phyloP scores from a whole-genome alignment of 2,797 vertebrate species.

The Aplochiton taeniatus region DNA sequence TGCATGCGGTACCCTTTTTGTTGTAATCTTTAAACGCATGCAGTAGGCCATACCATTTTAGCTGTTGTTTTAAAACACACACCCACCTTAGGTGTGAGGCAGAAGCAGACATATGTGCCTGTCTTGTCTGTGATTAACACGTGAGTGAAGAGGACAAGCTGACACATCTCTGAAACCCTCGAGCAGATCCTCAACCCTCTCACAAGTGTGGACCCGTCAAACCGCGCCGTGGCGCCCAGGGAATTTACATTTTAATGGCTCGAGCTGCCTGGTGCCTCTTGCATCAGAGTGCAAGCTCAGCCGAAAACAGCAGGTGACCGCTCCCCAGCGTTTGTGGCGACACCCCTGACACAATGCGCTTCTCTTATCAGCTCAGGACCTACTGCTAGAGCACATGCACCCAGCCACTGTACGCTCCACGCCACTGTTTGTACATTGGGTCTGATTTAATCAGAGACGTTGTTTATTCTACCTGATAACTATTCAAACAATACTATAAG shows the following conservation, averaged over 20 bases:
- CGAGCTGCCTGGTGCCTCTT: conserved; percentile 37
- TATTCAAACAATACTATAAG: too few species aligned
- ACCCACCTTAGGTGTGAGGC: conserved; percentile 8
- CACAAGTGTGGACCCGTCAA: conserved; percentile 28
- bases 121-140: conserved; percentile 33
- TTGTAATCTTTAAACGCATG: neutral
- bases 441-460: neutral
- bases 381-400: neutral
- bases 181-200: conserved; percentile 20
- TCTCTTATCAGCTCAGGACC: conserved; percentile 23
- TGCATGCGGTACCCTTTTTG: too few species aligned
- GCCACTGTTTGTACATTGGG: neutral
- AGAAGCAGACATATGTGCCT: conserved; percentile 7
- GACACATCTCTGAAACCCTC: conserved; percentile 30
- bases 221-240: conserved; percentile 14
- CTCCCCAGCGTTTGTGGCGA: conserved; percentile 20
- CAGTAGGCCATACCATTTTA: neutral
- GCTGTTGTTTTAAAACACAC: neutral
- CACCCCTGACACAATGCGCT: conserved; percentile 23
- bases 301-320: conserved; percentile 54
- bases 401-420: neutral
- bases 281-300: conserved; percentile 63
- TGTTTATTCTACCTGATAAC: neutral
- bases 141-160: conserved; percentile 37
- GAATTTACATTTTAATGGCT: conserved; percentile 67